Evolutionary conservation across 2,113 vertebrate genomes (phyloP), one percentile per base, ranked within the genome.

Genomic region (Oreochromis aureus): DNA sequence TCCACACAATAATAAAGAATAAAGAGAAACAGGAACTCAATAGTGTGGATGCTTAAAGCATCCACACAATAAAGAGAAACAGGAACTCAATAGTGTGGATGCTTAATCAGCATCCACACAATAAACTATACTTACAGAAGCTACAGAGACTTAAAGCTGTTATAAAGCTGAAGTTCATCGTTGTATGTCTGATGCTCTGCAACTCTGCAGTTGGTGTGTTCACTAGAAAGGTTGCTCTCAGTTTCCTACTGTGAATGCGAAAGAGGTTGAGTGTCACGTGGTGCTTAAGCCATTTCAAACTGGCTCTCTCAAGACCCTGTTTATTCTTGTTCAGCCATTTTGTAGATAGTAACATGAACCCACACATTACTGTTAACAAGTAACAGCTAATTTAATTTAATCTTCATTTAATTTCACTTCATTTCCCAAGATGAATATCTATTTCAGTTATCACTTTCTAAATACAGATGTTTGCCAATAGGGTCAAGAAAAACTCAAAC

Each of bases 241-340:
- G 7, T 59, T 0, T 56, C 0, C 2, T 56, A 24, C 8, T 53
- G 51, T 53, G 19, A 56, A 22, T 7, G 11, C 27, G 0, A 59
- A 8, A 30, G 56, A 59, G 56, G 56, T 1, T 7, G 12, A 15
- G 56, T 58, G 12, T 58, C 24, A 27, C 4, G 12, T 24, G 1
- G 1, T 58, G 24, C 24, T 56, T 24, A 24, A 56, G 0, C 12
- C 4, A 24, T 56, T 7, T 56, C 22, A 24, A 13, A 24, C 3
- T 51, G 51, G 18, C 24, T 27, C 12, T 16, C 12, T 24, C 6
- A 53, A 32, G 48, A 53, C 8, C 10, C 18, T 24, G 22, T 24
- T 24, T 24, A 24, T 24, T 24, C 22, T 2, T 24, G 22, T 53
- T 53, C 2, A 5, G 48, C 48, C 48, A 19, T 9, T 51, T 51